Base-by-base conservation (phyloP, 2,888 invertebrate species). In the Plagiodera versicolora region DNA sequence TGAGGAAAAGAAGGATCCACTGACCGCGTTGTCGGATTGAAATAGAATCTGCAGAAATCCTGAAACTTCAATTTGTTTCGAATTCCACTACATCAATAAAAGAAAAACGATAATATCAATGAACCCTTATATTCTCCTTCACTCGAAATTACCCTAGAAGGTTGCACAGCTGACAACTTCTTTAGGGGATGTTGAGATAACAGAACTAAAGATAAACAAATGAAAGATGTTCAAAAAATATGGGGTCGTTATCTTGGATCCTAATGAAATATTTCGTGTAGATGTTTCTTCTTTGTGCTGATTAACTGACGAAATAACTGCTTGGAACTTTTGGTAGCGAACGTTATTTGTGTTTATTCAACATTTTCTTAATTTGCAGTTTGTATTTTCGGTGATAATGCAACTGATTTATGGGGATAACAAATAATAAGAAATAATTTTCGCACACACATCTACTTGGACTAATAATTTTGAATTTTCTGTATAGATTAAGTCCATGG, bases 171-270 rank as follows among this genome's bases (percentile, higher is more conserved):
- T 58, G 58, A 50, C 54, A 54, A 61, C 61, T 54, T 55, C 56
- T 61, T 58, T 35, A 45, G 52, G 56, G 49, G 52, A 56, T 6
- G 24, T 24, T 48, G 51, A 44, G 63, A 63, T 63, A 63, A 63
- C 60, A 49, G 52, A 50, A 54, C 63, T 52, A 66, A 70, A 77
- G 77, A 78, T 77, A 77, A 77, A 77, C 74, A 75, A 76, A 76
- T 77, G 76, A 78, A 74, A 74, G 72, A 78, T 71, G 65, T 63
- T 39, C 51, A 68, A 73, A 75, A 75, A 72, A 70, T 67, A 70
- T 68, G 56, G 64, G 61, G 66, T 67, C 74, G 69, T 66, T 65
- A 65, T 58, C 68, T 70, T 70, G 57, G 60, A 56, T 61, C 52
- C 50, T 58, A 55, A 63, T 67, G 64, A 63, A 61, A 64, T 64